Evolutionary conservation across 2,113 vertebrate genomes (phyloP).

Genomic region (Tragelaphus buxtoni): DNA sequence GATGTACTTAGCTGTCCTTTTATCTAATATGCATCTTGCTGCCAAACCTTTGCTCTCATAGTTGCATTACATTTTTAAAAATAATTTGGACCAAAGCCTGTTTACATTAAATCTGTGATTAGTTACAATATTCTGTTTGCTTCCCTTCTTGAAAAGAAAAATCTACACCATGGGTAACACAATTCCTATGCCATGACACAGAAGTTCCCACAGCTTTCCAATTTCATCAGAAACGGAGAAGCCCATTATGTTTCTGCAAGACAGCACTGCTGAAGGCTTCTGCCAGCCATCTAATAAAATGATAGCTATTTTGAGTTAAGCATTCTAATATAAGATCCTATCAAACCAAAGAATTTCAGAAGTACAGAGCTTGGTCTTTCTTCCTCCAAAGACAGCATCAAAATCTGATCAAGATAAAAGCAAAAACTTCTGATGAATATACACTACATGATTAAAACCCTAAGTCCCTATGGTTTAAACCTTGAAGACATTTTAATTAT

Average conservation of each 20-base stretch:
- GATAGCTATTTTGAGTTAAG: slow-evolving; percentile 43
- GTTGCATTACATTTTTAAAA: slow-evolving; percentile 8
- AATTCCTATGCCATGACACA: slow-evolving; percentile 8
- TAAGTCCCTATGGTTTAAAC: slow-evolving; percentile 79
- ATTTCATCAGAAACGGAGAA: slow-evolving; percentile 25
- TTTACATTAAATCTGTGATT: not conserved
- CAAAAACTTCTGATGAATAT: slow-evolving; percentile 79
- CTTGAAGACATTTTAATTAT: slow-evolving; percentile 85
- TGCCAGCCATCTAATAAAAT: slow-evolving; percentile 20
- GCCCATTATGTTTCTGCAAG: slow-evolving; percentile 40
- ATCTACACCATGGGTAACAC: not conserved
- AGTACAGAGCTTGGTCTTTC: slow-evolving; percentile 64
- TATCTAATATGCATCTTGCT: slow-evolving; percentile 19
- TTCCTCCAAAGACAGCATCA: slow-evolving; percentile 75
- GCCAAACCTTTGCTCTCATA: slow-evolving; percentile 37
- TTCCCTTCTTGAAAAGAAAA: not conserved
- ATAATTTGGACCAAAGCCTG: slow-evolving; percentile 53
- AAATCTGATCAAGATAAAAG: slow-evolving; percentile 81
- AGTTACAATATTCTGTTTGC: slow-evolving; percentile 1
- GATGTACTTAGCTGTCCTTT: not conserved
- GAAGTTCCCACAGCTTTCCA: slow-evolving; percentile 63
- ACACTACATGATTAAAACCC: slow-evolving; percentile 81
- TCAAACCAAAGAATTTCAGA: slow-evolving; percentile 60
- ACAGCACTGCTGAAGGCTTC: slow-evolving; percentile 46
- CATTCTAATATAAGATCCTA: slow-evolving; percentile 53